Conservation (phyloP, 2,888 invertebrate species). For the Microctonus brassicae region DNA sequence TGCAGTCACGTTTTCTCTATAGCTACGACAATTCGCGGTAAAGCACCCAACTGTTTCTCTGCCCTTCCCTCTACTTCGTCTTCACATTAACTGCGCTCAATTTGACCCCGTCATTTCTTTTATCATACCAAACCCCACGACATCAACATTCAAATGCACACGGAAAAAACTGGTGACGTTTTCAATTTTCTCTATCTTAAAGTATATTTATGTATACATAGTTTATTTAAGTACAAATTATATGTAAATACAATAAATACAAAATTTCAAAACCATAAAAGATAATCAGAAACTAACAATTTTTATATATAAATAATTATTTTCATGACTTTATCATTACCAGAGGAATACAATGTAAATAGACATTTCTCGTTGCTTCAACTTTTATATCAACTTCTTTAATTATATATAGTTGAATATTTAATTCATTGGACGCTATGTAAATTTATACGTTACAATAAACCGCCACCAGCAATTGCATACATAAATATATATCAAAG, state of each 20-base stretch:
- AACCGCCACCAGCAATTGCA: neutral
- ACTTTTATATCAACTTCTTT: too few relatives aligned
- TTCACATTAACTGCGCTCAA: conserved; percentile 54
- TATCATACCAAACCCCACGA: neutral
- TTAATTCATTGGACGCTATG: neutral
- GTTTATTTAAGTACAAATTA: too few relatives aligned
- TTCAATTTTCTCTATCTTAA: neutral
- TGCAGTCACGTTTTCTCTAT: conserved; percentile 55
- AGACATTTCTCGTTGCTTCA: too few relatives aligned
- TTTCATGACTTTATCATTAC: too few relatives aligned
- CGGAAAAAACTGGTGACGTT: neutral
- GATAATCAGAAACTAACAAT: too few relatives aligned
- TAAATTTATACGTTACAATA: neutral
- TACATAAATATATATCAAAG: neutral
- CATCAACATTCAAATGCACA: neutral
- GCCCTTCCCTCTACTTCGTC: conserved; percentile 46
- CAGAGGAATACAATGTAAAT: too few relatives aligned
- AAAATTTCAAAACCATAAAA: too few relatives aligned
- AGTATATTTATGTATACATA: neutral
- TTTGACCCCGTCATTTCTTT: conserved; percentile 41
- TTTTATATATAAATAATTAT: too few relatives aligned
- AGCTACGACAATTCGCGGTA: conserved; percentile 32
- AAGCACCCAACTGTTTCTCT: conserved; percentile 43
- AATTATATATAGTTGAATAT: too few relatives aligned
- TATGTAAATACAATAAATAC: too few relatives aligned